Conservation (phyloP, 2,797 vertebrate species). For the Pangasius krempfi region DNA sequence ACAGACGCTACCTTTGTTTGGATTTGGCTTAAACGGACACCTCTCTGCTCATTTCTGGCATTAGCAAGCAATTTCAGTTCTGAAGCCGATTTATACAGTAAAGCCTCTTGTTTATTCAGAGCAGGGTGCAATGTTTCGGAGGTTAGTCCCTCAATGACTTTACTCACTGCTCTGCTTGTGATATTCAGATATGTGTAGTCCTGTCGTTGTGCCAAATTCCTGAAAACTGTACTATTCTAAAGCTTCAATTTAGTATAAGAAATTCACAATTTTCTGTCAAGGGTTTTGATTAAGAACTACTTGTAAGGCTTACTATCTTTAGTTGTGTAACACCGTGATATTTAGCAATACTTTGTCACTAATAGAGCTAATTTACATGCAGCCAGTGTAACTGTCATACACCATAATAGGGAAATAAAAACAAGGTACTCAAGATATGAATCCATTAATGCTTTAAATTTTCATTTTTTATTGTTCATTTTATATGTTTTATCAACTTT, state of each 20-base stretch:
- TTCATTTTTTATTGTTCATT: neutral
- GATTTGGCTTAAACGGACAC: constrained; percentile 57
- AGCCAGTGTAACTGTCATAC: neutral
- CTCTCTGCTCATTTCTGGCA: constrained; percentile 53
- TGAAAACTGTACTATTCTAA: neutral
- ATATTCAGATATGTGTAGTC: constrained; percentile 58
- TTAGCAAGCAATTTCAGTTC: constrained; percentile 61
- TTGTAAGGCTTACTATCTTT: neutral
- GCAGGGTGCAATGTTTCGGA: constrained; percentile 57
- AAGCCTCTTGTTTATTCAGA: constrained; percentile 56
- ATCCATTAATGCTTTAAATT: neutral
- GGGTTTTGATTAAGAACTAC: neutral
- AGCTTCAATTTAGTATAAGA: neutral
- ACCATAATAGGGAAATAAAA: neutral
- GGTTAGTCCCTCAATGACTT: constrained; percentile 39
- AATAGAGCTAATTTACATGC: neutral
- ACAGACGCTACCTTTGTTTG: constrained; percentile 63
- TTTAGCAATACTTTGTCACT: neutral
- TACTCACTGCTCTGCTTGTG: constrained; percentile 65
- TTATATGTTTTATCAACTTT: neutral
- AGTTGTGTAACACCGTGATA: neutral
- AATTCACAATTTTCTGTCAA: neutral
- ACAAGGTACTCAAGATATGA: neutral
- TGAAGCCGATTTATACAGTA: constrained; percentile 56
- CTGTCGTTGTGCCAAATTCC: neutral